Base-by-base conservation (phyloP, 2,113 vertebrate genomes). In the Miniopterus natalensis region DNA sequence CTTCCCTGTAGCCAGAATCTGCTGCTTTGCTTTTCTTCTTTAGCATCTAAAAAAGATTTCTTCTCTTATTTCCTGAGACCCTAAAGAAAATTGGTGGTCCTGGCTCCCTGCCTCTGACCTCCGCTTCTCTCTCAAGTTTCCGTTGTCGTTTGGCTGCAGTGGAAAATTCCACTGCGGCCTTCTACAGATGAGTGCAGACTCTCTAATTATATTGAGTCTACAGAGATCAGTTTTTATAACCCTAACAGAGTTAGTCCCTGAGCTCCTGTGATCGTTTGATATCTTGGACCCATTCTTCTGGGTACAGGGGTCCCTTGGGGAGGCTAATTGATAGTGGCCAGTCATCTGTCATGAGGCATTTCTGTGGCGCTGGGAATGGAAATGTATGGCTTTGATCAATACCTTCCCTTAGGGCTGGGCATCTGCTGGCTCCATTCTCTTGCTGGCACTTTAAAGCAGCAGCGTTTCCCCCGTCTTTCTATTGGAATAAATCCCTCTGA, bases 91-190 rank as follows among this genome's bases (percentile, higher is more conserved):
- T 3, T 27, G 71, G 75, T 84, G 75, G 45, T 51, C 71, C 63
- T 83, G 65, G 57, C 74, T 89, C 7, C 49, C 65, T 90, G 70
- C 65, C 29, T 88, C 29, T 71, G 25, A 79, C 77, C 68, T 90
- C 65, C 9, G 27, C 15, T 80, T 83, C n/a, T 70, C 53, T 85
- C 49, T 84, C 68, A 45, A 59, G 47, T 55, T 95, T 90, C 61
- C 81, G 11, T 68, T 73, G 53, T 25, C 55, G 47, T 71, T 92
- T 49, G 81, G 59, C 23, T 84, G 88, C 53, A 36, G 77, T 90
- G 93, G 96, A 90, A 96, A 94, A 96, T 97, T 93, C 94, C 95
- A 85, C 95, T 68, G 93, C 3, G 15, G 80, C 36, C 77, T 96
- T 75, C 59, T 36, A 8, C 25, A 57, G 88, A 77, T 27, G 78